Evolutionary conservation across 1,140 invertebrate species (phyloP).

Genomic region (Odontomachus brunneus): DNA sequence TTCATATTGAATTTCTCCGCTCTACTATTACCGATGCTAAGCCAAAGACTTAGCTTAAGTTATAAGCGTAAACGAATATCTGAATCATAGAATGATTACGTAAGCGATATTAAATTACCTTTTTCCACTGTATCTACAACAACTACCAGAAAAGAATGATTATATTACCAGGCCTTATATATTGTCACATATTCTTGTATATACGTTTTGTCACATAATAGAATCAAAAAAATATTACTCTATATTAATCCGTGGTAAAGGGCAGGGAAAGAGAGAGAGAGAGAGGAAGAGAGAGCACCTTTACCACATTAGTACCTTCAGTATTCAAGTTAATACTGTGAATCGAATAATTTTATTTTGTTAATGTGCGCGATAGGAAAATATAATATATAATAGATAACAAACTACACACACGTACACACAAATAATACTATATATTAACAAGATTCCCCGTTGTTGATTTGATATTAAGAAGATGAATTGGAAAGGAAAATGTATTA

Average conservation of each 20-base stretch:
- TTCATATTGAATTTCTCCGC: constrained; percentile 29
- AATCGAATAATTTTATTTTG: constrained; percentile 51
- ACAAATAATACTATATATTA: constrained; percentile 11
- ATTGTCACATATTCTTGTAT: constrained; percentile 37
- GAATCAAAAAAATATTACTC: constrained; percentile 51
- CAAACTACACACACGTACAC: background rate
- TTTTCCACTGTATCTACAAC: constrained; percentile 34
- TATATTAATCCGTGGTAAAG: constrained; percentile 48
- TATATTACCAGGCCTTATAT: constrained; percentile 42
- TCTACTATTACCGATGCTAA: constrained; percentile 59
- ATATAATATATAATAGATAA: constrained; percentile 42
- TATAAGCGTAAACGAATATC: constrained; percentile 43
- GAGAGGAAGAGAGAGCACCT: background rate
- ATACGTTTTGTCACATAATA: constrained; percentile 51
- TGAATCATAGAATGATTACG: constrained; percentile 13
- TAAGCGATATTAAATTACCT: constrained; percentile 42
- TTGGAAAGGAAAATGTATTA: constrained; percentile 24
- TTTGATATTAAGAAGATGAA: constrained; percentile 43
- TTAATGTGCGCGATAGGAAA: constrained; percentile 49
- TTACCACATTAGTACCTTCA: constrained; percentile 48
- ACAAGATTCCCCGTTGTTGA: constrained; percentile 22
- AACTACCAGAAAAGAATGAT: constrained; percentile 1
- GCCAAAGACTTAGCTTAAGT: constrained; percentile 59
- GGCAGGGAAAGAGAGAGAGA: no score
- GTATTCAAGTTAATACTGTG: constrained; percentile 37